Conservation (phyloP, 2,797 vertebrate genomes). For the Hafferia zeledoni region DNA sequence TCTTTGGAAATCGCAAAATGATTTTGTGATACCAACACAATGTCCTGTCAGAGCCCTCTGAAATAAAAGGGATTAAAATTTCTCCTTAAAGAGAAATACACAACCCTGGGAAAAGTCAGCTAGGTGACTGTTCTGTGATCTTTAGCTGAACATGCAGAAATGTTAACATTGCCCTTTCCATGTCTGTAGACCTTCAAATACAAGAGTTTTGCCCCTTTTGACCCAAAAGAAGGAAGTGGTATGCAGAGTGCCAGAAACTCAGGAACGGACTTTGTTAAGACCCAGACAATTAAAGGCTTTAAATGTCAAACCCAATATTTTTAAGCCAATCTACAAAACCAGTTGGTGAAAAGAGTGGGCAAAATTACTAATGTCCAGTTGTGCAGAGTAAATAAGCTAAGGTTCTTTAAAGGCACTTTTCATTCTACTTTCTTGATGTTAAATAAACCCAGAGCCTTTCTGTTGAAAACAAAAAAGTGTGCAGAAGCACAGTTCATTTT, state of each 20-base stretch:
- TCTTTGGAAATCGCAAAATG: background rate
- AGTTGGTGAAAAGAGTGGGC: background rate
- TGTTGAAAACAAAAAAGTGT: background rate
- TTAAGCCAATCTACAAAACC: constrained; percentile 19
- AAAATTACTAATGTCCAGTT: constrained; percentile 28
- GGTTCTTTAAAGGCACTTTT: constrained; percentile 17
- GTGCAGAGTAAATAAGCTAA: background rate
- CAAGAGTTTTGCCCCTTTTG: constrained; percentile 47
- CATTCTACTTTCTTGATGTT: background rate
- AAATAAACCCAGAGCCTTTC: background rate
- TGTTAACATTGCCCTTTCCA: constrained; percentile 39
- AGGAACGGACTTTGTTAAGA: background rate
- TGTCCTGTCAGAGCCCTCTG: background rate
- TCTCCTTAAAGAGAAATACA: background rate
- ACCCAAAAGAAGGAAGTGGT: constrained; percentile 42
- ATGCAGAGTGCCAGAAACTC: constrained; percentile 25
- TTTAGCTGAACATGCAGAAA: constrained; percentile 29
- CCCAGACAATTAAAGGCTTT: constrained; percentile 42
- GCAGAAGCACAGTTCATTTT: background rate
- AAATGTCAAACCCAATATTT: constrained; percentile 49
- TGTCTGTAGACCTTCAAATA: constrained; percentile 44
- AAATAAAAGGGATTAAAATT: background rate
- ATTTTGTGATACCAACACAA: background rate
- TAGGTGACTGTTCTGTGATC: constrained; percentile 9
- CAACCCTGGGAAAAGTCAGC: background rate